phyloP scores from a whole-genome alignment of 2,888 invertebrate species.

The Dinocampus coccinellae region DNA sequence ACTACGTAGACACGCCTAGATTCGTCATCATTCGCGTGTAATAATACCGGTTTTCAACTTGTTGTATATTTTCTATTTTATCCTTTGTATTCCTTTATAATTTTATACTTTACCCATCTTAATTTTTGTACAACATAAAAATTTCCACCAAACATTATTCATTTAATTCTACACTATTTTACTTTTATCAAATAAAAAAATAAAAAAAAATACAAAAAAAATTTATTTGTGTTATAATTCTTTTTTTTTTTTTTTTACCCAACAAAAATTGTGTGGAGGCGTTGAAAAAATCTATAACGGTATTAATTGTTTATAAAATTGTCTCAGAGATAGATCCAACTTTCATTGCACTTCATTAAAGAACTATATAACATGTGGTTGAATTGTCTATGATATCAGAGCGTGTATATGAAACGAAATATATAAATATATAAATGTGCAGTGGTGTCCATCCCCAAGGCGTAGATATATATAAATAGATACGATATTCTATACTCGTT shows the following conservation, averaged over 20 bases:
- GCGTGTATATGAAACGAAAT: not conserved
- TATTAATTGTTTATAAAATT: constrained; percentile 58
- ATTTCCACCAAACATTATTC: too few relatives aligned
- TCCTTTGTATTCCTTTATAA: not conserved
- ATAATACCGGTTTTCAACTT: constrained; percentile 13
- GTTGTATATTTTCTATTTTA: too few relatives aligned
- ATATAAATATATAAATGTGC: not conserved
- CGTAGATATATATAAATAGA: not conserved
- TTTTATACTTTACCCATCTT: not conserved
- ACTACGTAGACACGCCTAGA: constrained; percentile 52
- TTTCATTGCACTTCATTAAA: constrained; percentile 58
- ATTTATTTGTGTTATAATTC: too few relatives aligned
- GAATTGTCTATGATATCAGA: not conserved
- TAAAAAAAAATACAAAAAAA: too few relatives aligned
- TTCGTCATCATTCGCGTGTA: constrained; percentile 51
- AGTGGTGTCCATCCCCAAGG: not conserved
- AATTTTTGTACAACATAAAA: too few relatives aligned
- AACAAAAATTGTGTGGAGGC: constrained; percentile 41
- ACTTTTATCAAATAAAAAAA: too few relatives aligned
- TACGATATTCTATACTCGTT: constrained; percentile 1
- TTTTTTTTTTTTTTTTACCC: too few relatives aligned
- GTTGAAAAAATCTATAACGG: constrained; percentile 49
- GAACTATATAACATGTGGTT: not conserved
- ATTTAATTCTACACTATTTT: too few relatives aligned
- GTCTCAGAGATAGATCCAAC: constrained; percentile 45